These are phyloP conservation scores for Tolypeutes matacus DNA, from an alignment of 2,797 vertebrate genomes.

Conservation along the genomic window DNA sequence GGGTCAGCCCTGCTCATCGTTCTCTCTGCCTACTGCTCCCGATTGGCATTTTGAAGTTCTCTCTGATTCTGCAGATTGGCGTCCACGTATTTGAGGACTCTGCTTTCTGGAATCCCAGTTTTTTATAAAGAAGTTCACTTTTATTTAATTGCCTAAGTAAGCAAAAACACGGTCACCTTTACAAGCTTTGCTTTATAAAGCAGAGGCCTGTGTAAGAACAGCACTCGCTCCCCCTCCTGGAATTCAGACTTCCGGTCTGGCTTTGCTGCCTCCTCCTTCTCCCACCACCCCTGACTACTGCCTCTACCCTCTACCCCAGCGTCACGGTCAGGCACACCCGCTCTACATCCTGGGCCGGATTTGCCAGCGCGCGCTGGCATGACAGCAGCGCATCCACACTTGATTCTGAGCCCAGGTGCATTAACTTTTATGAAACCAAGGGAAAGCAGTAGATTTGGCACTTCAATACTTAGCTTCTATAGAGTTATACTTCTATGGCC, in stretches of 20 bases:
- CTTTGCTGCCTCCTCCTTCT: constrained; percentile 84
- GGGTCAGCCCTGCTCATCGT: too few species aligned
- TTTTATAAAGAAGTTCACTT: too few species aligned
- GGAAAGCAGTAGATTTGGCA: not conserved
- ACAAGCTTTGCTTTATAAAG: too few species aligned
- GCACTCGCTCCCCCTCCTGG: constrained; percentile 94
- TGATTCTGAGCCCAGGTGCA: too few species aligned
- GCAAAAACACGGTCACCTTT: too few species aligned
- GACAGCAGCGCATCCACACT: not conserved
- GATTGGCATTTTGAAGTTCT: too few species aligned
- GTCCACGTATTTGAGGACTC: too few species aligned
- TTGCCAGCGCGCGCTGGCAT: constrained; percentile 69
- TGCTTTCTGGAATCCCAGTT: too few species aligned
- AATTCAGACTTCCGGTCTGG: constrained; percentile 99
- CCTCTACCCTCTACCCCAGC: constrained; percentile 76
- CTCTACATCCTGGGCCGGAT: constrained; percentile 76
- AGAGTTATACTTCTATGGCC: not conserved
- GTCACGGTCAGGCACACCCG: constrained; percentile 74
- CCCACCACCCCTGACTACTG: constrained; percentile 78
- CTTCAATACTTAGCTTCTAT: not conserved
- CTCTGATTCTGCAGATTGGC: too few species aligned
- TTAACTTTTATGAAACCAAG: not conserved
- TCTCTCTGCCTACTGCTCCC: too few species aligned
- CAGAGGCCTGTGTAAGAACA: too few species aligned
- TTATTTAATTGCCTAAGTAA: too few species aligned